These are phyloP conservation scores for Sebastes minor DNA, from an alignment of 2,797 vertebrate genomes.

Conservation along the genomic window DNA sequence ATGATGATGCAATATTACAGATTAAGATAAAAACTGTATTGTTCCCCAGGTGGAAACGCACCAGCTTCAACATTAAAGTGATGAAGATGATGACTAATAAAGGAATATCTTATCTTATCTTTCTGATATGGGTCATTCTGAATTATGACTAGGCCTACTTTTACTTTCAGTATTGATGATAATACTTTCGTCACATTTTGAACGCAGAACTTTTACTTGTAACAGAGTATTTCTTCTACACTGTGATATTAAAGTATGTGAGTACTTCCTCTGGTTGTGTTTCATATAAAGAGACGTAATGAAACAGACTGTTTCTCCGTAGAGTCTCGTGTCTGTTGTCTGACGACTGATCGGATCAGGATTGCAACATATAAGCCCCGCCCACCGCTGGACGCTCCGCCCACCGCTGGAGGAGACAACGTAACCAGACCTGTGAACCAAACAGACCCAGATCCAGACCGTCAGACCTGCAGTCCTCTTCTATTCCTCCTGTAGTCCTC, in stretches of 20 bases:
- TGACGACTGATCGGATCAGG: conserved; percentile 54
- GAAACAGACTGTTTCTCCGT: background rate
- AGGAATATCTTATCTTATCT: too few relatives aligned
- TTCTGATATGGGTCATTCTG: too few relatives aligned
- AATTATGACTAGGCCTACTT: background rate
- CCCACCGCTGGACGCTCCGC: conserved; percentile 29
- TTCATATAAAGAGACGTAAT: background rate
- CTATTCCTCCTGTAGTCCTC: background rate
- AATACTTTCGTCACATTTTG: background rate
- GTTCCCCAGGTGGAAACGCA: too few relatives aligned
- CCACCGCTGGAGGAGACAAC: conserved; percentile 35
- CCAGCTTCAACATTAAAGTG: background rate
- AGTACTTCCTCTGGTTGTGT: background rate
- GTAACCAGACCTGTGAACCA: conserved; percentile 14
- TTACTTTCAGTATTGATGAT: background rate
- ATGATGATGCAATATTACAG: background rate
- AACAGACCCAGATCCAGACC: conserved; percentile 16
- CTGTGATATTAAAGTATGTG: background rate
- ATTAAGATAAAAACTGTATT: too few relatives aligned
- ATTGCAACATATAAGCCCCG: conserved; percentile 70
- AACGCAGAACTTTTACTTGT: background rate
- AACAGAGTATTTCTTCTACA: background rate
- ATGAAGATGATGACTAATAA: too few relatives aligned
- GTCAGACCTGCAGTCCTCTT: background rate
- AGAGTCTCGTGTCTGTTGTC: conserved; percentile 6